Base-by-base conservation (phyloP, 2,113 vertebrate genomes). In the Neogale vison region DNA sequence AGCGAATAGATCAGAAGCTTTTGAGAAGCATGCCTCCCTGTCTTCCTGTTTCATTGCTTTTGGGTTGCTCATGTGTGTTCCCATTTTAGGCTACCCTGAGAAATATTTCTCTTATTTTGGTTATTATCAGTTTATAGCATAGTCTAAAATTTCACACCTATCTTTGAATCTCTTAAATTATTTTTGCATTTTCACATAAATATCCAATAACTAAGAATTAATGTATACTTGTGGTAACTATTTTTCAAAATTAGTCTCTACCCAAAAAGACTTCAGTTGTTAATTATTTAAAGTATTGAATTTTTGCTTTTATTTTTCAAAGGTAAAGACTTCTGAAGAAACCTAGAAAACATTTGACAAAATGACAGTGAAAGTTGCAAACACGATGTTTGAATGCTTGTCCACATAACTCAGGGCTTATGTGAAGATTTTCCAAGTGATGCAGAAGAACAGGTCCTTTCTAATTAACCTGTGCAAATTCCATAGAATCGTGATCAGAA, bases 231-330 rank as follows among this genome's bases (percentile, higher is more conserved):
- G 10, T 34, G 24, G 7, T 63, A 95, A 82, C 50, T 50, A 45
- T 96, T 82, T 95, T 88, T 65, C 29, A 89, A 83, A 96, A 47
- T 61, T 29, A 94, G 4, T 92, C 47, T 36, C n/a, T 47, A 47
- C 45, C 10, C 45, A 47, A 47, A 47, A 47, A 47, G 18, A 36
- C 8, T 39, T 72, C 14, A 76, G 50, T 36, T 91, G 4, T 85
- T 86, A 76, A 6, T 88, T 42, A 85, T 77, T 63, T 79, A 61
- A 88, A 88, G 0, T 76, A 89, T 24, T 36, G 4, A 71, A 59
- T 45, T 80, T 76, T 45, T 36, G 3, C 18, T 71, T 81, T 4
- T 13, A 50, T 63, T 82, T 80, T 88, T 87, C 6, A 34, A 81
- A 89, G 36, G 42, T 17, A 71, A 92, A 91, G 0, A 82, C 86